Percentiles rank a stretch among this genome's conserved stretches.
Conservation (phyloP, 2,113 vertebrate species). For the Cephalopholis sonnerati region DNA sequence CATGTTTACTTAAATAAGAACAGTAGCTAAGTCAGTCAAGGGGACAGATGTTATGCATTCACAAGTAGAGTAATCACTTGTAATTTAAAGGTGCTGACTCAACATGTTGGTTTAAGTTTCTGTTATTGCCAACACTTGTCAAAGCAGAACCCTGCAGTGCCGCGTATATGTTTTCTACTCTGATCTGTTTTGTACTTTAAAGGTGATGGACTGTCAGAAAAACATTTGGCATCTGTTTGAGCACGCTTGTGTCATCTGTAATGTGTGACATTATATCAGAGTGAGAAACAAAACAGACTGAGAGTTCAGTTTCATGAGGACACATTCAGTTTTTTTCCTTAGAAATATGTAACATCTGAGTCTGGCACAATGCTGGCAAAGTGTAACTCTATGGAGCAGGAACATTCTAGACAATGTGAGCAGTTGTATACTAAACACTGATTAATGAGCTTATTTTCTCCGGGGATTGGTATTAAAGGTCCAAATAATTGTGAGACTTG, state of each 20-base stretch:
- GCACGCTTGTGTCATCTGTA: not conserved
- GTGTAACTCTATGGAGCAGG: not conserved
- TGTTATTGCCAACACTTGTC: conserved; percentile 25
- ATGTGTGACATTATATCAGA: conserved; percentile 16
- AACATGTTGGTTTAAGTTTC: conserved; percentile 10
- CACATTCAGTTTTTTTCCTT: not conserved
- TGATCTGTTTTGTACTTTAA: conserved; percentile 68
- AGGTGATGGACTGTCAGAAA: conserved; percentile 33
- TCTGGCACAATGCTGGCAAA: not conserved
- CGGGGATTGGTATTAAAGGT: conserved; percentile 1
- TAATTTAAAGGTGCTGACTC: conserved; percentile 27
- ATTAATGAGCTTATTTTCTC: not conserved
- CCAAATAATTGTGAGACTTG: not conserved
- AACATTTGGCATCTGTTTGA: conserved; percentile 5
- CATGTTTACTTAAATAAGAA: conserved; percentile 18
- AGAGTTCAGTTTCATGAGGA: conserved; percentile 1
- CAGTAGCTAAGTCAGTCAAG: conserved; percentile 2
- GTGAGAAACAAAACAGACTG: not conserved
- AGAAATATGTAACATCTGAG: not conserved
- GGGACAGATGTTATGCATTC: not conserved
- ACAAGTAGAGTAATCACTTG: not conserved
- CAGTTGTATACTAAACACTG: not conserved
- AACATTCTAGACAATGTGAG: not conserved
- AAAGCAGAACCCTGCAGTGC: conserved; percentile 2
- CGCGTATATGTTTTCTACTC: conserved; percentile 42